phyloP scores from a whole-genome alignment of 2,888 invertebrate species.

The Dryobota labecula region DNA sequence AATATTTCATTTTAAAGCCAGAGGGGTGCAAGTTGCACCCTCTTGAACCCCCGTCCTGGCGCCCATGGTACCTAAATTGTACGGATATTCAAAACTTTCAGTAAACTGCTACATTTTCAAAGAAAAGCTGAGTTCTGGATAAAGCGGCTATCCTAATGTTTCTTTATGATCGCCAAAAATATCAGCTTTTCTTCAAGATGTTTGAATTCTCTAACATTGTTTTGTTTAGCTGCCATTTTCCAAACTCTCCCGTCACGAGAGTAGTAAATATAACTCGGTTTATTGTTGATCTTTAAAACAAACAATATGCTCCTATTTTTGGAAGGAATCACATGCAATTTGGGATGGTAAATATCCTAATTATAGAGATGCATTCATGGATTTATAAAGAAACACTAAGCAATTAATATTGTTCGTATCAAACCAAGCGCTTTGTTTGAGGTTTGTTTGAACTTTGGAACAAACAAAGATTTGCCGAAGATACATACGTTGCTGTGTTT shows the following conservation, averaged over 20 bases:
- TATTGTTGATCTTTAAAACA: background rate
- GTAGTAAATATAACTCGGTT: slow-evolving; percentile 6
- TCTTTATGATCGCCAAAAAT: background rate
- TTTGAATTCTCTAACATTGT: slow-evolving; percentile 11
- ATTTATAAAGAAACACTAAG: background rate
- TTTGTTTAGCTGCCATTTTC: slow-evolving; percentile 5
- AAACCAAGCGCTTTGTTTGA: slow-evolving; percentile 19
- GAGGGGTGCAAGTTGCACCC: too few species aligned
- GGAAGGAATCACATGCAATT: background rate
- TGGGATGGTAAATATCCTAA: background rate
- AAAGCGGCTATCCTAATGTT: background rate
- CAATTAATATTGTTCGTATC: slow-evolving; percentile 1
- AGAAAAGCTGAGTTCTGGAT: too few species aligned
- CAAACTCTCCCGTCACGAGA: background rate
- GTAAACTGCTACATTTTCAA: background rate
- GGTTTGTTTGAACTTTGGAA: slow-evolving; percentile 56
- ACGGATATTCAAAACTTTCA: background rate
- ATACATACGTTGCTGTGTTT: slow-evolving; percentile 42
- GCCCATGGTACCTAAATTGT: background rate
- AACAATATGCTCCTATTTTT: slow-evolving; percentile 5
- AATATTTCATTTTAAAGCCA: too few species aligned
- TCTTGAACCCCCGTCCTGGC: too few species aligned
- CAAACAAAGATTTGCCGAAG: slow-evolving; percentile 42
- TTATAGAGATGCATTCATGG: background rate
- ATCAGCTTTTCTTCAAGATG: background rate